phyloP scores from a whole-genome alignment of 2,797 vertebrate genomes.

The Gymnothorax reevesii region DNA sequence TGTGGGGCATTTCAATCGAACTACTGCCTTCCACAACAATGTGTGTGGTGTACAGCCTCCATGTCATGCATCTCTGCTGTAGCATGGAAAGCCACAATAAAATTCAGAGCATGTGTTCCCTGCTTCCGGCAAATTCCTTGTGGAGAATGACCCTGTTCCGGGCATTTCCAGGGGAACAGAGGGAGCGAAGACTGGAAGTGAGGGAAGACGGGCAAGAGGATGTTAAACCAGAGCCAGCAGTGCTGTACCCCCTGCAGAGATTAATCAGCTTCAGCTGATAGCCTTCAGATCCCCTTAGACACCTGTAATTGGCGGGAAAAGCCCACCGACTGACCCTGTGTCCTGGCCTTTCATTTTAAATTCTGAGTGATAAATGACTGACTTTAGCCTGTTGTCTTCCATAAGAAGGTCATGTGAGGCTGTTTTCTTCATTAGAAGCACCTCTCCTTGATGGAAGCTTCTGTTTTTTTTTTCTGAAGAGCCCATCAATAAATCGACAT shows the following conservation, averaged over 20 bases:
- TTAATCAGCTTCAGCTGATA: background rate
- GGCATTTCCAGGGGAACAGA: background rate
- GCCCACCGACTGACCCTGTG: background rate
- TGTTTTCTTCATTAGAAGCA: background rate
- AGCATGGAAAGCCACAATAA: background rate
- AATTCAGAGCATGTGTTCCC: background rate
- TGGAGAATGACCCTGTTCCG: background rate
- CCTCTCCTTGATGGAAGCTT: background rate
- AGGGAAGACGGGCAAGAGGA: background rate
- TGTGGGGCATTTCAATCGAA: background rate
- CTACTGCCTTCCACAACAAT: background rate
- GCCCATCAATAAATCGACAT: background rate
- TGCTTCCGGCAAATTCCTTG: background rate
- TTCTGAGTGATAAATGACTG: background rate
- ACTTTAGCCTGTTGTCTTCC: background rate
- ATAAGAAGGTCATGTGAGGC: background rate
- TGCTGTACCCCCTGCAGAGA: background rate
- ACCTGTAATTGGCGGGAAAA: background rate
- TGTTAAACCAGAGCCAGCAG: background rate
- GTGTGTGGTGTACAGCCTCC: background rate
- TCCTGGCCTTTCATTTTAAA: background rate
- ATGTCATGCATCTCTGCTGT: background rate
- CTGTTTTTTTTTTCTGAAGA: background rate
- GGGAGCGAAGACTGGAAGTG: background rate
- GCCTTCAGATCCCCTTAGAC: background rate